Percentiles rank a stretch among this genome's conserved stretches.
phyloP scores from a whole-genome alignment of 2,797 vertebrate species.

The Coregonus sp. region DNA sequence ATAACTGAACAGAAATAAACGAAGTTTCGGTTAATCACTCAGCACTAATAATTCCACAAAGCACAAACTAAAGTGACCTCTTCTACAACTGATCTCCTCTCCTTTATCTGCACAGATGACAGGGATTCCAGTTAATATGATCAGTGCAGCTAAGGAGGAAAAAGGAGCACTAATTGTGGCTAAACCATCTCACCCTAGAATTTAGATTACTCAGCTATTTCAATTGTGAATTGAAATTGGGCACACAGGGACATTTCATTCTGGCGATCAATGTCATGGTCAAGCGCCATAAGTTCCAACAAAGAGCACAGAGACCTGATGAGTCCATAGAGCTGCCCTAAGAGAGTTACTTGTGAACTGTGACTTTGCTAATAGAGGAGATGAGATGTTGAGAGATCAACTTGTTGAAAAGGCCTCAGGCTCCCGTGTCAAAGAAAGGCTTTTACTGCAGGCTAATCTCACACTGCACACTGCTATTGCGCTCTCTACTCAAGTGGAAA shows the following conservation, averaged over 20 bases:
- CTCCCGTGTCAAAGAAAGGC: not conserved
- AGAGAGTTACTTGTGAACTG: not conserved
- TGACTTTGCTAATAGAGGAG: slow-evolving; percentile 3
- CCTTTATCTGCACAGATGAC: too few species aligned
- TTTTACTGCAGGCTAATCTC: not conserved
- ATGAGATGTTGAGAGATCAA: not conserved
- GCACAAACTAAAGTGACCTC: too few species aligned
- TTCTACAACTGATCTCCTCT: too few species aligned
- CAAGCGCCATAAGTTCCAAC: not conserved
- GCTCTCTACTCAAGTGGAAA: not conserved
- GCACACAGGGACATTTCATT: not conserved
- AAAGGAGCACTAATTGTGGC: too few species aligned
- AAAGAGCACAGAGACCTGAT: slow-evolving; percentile 1
- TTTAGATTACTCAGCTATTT: too few species aligned
- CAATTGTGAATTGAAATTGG: too few species aligned
- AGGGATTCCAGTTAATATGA: too few species aligned
- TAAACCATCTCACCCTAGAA: too few species aligned
- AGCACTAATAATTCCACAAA: too few species aligned
- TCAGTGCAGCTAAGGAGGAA: too few species aligned
- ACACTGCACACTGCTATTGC: slow-evolving; percentile 2
- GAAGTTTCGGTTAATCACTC: too few species aligned
- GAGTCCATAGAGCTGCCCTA: not conserved
- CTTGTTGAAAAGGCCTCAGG: not conserved
- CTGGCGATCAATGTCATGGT: slow-evolving; percentile 7
- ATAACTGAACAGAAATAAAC: too few species aligned